Evolutionary conservation across 2,888 invertebrate species (phyloP).

Genomic region (Subacronicta megacephala): DNA sequence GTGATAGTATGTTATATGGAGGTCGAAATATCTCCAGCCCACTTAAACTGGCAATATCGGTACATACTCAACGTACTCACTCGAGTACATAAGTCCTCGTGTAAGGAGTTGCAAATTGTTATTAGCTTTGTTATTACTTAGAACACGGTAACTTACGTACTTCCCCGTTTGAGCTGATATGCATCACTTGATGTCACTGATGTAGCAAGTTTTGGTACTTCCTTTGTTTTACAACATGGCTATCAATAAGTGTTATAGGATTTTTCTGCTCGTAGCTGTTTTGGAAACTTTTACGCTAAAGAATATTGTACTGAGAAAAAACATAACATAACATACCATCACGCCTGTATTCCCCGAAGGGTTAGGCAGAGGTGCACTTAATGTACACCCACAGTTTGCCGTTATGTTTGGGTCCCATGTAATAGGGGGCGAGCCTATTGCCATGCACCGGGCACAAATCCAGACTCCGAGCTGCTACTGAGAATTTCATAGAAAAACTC

Average conservation of each 20-base stretch:
- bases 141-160: slow-evolving; percentile 13
- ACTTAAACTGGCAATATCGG: slow-evolving; percentile 22
- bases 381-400: too few species aligned
- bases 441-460: too few species aligned
- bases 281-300: not conserved
- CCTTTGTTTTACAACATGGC: slow-evolving; percentile 13
- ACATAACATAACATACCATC: too few species aligned
- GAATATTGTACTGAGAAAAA: too few species aligned
- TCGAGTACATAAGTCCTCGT: slow-evolving; percentile 20
- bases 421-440: too few species aligned
- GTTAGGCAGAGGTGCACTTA: too few species aligned
- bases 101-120: slow-evolving; percentile 41
- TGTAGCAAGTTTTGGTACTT: slow-evolving; percentile 27
- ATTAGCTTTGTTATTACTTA: slow-evolving; percentile 48
- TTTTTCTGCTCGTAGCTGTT: not conserved
- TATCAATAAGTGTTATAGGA: not conserved
- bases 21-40: slow-evolving; percentile 11
- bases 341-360: too few species aligned
- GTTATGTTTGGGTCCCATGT: too few species aligned
- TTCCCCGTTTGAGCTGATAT: slow-evolving; percentile 20
- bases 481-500: too few species aligned
- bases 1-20: too few species aligned
- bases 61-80: slow-evolving; percentile 16
- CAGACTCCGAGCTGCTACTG: too few species aligned
- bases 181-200: slow-evolving; percentile 26